These are phyloP conservation scores for Junco hyemalis DNA, from an alignment of 2,113 vertebrate species.

Conservation along the genomic window DNA sequence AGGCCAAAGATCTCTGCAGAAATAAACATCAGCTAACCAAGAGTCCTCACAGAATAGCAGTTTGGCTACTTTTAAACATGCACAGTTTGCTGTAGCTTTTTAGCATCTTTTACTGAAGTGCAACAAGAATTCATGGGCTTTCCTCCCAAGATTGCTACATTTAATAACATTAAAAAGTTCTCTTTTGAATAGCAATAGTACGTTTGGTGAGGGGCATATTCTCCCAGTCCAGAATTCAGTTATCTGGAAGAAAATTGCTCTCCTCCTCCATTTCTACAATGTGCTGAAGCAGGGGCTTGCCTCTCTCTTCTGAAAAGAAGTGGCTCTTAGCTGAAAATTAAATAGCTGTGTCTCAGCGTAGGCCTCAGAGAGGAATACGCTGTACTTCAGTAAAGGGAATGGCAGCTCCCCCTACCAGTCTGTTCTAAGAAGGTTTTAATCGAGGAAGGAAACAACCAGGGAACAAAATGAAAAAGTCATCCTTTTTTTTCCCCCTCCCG, in stretches of 20 bases:
- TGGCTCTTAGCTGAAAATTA: conserved; percentile 42
- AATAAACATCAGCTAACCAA: neutral
- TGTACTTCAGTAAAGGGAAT: conserved; percentile 55
- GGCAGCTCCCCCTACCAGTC: conserved; percentile 62
- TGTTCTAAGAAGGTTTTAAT: conserved; percentile 53
- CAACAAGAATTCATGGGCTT: neutral
- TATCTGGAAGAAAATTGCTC: conserved; percentile 21
- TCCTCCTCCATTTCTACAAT: neutral
- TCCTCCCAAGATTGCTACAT: neutral
- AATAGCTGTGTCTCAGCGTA: conserved; percentile 43
- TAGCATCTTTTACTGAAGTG: neutral
- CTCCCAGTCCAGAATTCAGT: neutral
- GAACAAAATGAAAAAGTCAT: conserved; percentile 22
- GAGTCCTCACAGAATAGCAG: neutral
- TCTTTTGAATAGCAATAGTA: neutral
- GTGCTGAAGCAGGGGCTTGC: neutral
- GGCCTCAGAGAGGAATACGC: conserved; percentile 41
- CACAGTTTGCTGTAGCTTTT: neutral
- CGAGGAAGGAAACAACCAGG: conserved; percentile 32
- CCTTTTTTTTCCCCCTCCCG: neutral
- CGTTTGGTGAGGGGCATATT: neutral
- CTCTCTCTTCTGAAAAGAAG: conserved; percentile 27
- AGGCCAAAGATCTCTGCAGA: neutral
- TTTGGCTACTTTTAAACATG: neutral
- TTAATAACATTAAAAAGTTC: neutral